Evolutionary conservation across 1,140 invertebrate genomes (phyloP).

Genomic region (Agrypnia vestita): DNA sequence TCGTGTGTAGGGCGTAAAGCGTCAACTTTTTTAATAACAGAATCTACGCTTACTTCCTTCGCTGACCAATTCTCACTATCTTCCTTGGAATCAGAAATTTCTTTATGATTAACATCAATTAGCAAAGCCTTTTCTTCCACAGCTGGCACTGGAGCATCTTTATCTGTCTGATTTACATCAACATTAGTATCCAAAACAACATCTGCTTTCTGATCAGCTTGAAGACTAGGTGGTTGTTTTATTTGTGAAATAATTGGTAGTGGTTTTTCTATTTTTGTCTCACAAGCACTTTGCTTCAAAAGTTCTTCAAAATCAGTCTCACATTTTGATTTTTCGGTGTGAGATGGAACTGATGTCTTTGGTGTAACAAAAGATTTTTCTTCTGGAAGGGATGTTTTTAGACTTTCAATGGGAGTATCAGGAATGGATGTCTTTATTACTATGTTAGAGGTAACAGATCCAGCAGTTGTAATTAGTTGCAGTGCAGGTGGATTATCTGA

Average conservation of each 20-base stretch:
- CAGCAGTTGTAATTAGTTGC: slow-evolving; percentile 17
- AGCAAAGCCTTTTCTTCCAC: slow-evolving; percentile 11
- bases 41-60: slow-evolving; percentile 85
- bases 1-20: slow-evolving; percentile 69
- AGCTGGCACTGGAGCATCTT: neutral
- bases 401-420: slow-evolving; percentile 5
- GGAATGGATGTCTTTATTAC: neutral
- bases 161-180: slow-evolving; percentile 65
- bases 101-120: slow-evolving; percentile 38
- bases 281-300: slow-evolving; percentile 71
- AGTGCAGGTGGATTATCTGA: slow-evolving; percentile 42
- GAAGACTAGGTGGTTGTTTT: slow-evolving; percentile 19
- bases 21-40: slow-evolving; percentile 85
- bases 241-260: slow-evolving; percentile 39
- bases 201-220: slow-evolving; percentile 16
- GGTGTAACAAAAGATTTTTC: slow-evolving; percentile 6
- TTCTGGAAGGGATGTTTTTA: slow-evolving; percentile 12
- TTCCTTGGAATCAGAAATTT: slow-evolving; percentile 72
- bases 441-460: neutral
- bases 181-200: slow-evolving; percentile 72
- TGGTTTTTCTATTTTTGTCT: slow-evolving; percentile 67
- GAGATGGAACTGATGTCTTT: slow-evolving; percentile 10
- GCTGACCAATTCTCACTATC: slow-evolving; percentile 85
- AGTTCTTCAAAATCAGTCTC: slow-evolving; percentile 73
- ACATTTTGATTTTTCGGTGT: slow-evolving; percentile 64